phyloP scores from a whole-genome alignment of 1,140 invertebrate genomes.

The Lepidostoma basale region DNA sequence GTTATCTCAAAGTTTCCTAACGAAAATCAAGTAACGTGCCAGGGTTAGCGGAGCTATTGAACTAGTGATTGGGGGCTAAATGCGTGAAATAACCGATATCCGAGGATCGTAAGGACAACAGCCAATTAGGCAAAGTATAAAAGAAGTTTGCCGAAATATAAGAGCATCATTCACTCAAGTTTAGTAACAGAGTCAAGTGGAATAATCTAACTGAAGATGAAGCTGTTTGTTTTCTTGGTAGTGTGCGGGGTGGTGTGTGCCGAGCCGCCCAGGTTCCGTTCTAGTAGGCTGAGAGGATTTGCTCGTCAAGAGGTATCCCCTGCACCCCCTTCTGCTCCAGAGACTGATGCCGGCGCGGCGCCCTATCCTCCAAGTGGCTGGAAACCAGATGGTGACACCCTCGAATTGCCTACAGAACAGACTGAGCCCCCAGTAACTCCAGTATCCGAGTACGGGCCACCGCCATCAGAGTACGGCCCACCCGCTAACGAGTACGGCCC shows the following conservation, averaged over 20 bases:
- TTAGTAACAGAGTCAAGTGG: neutral
- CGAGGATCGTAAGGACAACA: neutral
- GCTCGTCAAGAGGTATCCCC: conserved; percentile 34
- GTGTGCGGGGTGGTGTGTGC: conserved; percentile 27
- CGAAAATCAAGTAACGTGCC: neutral
- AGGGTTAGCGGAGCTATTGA: neutral
- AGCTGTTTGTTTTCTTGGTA: conserved; percentile 23
- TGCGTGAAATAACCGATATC: neutral
- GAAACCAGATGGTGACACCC: conserved; percentile 50
- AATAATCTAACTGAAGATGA: conserved; percentile 29
- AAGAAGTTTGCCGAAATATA: neutral
- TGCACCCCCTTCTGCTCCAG: conserved; percentile 35
- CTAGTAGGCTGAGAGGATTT: conserved; percentile 27
- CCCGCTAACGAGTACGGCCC: conserved; percentile 55
- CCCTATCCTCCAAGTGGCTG: conserved; percentile 51
- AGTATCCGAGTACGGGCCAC: conserved; percentile 44
- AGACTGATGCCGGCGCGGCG: conserved; percentile 47
- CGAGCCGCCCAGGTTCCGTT: conserved; percentile 36
- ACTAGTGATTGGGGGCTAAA: neutral
- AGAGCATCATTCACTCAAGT: conserved; percentile 28
- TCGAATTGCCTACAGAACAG: conserved; percentile 51
- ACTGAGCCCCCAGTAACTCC: conserved; percentile 48
- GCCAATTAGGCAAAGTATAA: conserved; percentile 28
- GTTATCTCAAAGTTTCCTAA: neutral
- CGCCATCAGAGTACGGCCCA: conserved; percentile 52